phyloP scores from a whole-genome alignment of 2,797 vertebrate genomes.

The Lacerta viridis region DNA sequence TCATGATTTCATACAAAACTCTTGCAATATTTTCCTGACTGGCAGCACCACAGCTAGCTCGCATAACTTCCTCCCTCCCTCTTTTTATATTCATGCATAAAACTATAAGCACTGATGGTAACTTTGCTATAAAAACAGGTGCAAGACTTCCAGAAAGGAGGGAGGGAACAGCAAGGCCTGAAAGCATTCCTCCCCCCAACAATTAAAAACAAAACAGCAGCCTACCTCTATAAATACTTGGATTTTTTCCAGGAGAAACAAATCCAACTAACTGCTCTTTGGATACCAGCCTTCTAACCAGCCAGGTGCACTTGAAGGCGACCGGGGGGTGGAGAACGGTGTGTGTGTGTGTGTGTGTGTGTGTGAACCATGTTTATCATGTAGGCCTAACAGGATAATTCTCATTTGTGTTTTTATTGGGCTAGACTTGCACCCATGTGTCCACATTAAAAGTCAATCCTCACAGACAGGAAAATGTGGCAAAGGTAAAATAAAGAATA shows the following conservation, averaged over 20 bases:
- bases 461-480: conserved; percentile 22
- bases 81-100: too few species aligned
- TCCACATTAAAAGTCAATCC: conserved; percentile 11
- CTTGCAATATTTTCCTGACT: conserved; percentile 42
- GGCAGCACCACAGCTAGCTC: conserved; percentile 44
- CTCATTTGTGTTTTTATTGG: conserved; percentile 36
- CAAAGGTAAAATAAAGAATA: conserved; percentile 34
- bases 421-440: conserved; percentile 20
- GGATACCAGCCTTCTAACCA: not conserved
- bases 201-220: conserved; percentile 37
- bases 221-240: conserved; percentile 43
- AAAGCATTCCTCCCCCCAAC: conserved; percentile 35
- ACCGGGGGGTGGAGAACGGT: too few species aligned
- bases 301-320: conserved; percentile 18
- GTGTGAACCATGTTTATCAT: not conserved
- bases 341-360: too few species aligned
- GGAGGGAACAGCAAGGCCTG: conserved; percentile 23
- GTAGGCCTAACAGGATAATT: conserved; percentile 7
- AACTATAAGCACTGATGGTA: not conserved
- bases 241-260: conserved; percentile 55
- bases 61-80: not conserved
- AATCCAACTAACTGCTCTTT: conserved; percentile 20
- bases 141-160: conserved; percentile 44
- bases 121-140: conserved; percentile 61
- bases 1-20: conserved; percentile 52